Base-by-base conservation (phyloP, 2,888 invertebrate species). In the Drosophila meridiana region DNA sequence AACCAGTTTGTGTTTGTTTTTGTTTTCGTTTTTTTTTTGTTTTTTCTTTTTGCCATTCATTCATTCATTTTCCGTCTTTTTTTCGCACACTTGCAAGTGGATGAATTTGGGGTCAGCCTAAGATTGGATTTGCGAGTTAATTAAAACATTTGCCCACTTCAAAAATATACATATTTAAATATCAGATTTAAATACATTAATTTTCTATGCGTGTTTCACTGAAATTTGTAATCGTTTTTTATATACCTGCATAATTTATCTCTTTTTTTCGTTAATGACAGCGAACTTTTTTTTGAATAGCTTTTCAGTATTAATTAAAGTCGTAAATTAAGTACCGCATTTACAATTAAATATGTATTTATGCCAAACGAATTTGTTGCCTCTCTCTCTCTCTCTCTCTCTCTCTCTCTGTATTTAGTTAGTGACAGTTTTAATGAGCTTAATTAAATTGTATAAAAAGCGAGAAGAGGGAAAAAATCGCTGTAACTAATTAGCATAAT, bases 401-500 rank as follows among this genome's bases (percentile, higher is more conserved):
- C 20, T 13, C 13, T 42, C 47, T 28, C 2, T n/a, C 30, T 28
- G 7, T 9, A 4, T 59, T 59, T 61, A 32, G 60, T 36, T 32
- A 69, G 82, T 70, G 82, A 82, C 80, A 76, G 58, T 79, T 80
- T 82, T 79, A 87, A 87, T 82, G 80, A 73, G 85, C 78, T 70
- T 78, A 87, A 87, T 87, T 84, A 80, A 87, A 85, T 56, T 78
- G 74, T 70, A 68, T 58, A 73, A 62, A 68, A 56, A 65, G 72
- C 61, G 30, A 53, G 64, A 55, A 56, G 43, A 73, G 61, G 45
- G 28, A 30, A 40, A 47, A 60, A 65, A 64, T 68, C 69, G 73
- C 73, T 87, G 84, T 76, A 84, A 82, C 87, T 80, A 85, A 87
- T 87, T 85, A 85, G 71, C 84, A 87, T 85, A 80, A 84, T 84